These are phyloP conservation scores for Camponotus floridanus DNA, from an alignment of 1,140 invertebrate species.

Conservation along the genomic window DNA sequence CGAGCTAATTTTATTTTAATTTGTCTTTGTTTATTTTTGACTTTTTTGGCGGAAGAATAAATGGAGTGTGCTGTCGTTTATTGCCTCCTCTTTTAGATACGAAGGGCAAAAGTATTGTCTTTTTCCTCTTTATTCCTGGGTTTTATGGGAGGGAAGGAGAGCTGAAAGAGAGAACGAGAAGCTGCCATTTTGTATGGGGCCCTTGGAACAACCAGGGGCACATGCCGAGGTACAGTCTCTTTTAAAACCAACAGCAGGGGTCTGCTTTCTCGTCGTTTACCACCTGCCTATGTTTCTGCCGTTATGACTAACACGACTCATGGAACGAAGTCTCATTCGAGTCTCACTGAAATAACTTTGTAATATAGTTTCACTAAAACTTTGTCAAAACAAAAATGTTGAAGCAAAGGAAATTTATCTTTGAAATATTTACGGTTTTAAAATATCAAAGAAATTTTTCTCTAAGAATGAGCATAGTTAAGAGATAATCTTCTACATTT, in stretches of 20 bases:
- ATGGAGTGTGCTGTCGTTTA: slow-evolving; percentile 76
- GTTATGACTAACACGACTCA: slow-evolving; percentile 14
- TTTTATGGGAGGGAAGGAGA: slow-evolving; percentile 69
- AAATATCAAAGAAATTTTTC: not conserved
- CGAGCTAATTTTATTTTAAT: no score
- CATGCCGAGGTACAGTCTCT: slow-evolving; percentile 84
- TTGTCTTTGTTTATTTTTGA: slow-evolving; percentile 80
- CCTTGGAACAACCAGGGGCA: slow-evolving; percentile 84
- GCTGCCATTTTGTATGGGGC: slow-evolving; percentile 85
- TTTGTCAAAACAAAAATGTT: not conserved
- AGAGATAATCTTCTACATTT: not conserved
- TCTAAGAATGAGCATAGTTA: not conserved
- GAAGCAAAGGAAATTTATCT: not conserved
- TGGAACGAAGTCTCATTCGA: not conserved
- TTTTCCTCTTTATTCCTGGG: slow-evolving; percentile 76
- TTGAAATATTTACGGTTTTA: not conserved
- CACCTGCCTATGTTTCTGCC: slow-evolving; percentile 18
- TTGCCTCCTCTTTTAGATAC: slow-evolving; percentile 73
- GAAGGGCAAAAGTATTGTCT: slow-evolving; percentile 83
- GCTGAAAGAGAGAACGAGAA: slow-evolving; percentile 41
- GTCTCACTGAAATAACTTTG: not conserved
- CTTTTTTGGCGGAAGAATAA: slow-evolving; percentile 78
- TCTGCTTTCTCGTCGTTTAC: slow-evolving; percentile 78
- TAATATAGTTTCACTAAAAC: not conserved
- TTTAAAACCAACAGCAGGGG: slow-evolving; percentile 77